Percentiles rank a stretch among this genome's conserved stretches.
Conservation (phyloP, 2,888 invertebrate species). For the Rotaria magnacalcarata region DNA sequence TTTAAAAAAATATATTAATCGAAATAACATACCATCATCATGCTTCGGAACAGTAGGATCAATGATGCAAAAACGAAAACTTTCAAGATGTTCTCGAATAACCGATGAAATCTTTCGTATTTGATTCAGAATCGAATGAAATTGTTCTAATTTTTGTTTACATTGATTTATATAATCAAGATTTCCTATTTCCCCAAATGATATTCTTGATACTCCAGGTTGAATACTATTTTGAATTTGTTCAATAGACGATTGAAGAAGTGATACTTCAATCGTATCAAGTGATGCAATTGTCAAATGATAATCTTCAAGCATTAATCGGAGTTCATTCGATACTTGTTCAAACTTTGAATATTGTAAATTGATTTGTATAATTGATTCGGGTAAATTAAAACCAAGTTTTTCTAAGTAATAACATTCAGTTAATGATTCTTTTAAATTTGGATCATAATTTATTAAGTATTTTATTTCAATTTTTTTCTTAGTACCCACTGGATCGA, state of each 20-base stretch:
- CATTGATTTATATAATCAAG: not conserved
- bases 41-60: not conserved
- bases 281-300: not conserved
- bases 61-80: not conserved
- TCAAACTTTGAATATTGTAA: constrained; percentile 19
- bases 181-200: not conserved
- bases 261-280: constrained; percentile 6
- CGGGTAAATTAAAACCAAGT: not conserved
- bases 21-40: not conserved
- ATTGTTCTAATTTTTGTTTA: not conserved
- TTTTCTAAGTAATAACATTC: not conserved
- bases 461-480: constrained; percentile 33
- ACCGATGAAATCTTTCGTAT: not conserved
- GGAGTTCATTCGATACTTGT: not conserved
- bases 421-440: constrained; percentile 10
- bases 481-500: not conserved
- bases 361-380: not conserved
- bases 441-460: not conserved
- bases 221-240: not conserved
- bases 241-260: not conserved
- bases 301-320: not conserved
- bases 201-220: constrained; percentile 21
- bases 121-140: constrained; percentile 8
- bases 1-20: no score
- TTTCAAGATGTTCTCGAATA: not conserved